Evolutionary conservation across 2,888 invertebrate species (phyloP), one percentile per base, ranked within the genome.

Genomic region (Monoplex corrugatus): DNA sequence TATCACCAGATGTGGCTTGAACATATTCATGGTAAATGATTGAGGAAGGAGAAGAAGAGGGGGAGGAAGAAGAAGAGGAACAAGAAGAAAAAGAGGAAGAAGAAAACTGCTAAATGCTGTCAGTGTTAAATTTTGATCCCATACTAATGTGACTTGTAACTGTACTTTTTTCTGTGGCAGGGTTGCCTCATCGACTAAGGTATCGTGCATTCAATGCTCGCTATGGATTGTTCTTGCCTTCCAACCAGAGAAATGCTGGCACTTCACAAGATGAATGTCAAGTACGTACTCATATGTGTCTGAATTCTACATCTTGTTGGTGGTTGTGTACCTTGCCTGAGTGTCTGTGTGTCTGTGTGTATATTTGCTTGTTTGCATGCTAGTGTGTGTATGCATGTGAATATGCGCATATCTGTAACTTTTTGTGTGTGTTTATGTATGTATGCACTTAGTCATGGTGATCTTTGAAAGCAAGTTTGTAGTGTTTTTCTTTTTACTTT

Each of bases 171-270:
- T 23, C 87, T 63, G 2, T 43, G 38, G n/a, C 86, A 97, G 97
- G 98, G 16, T 98, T 98, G 96, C 99, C 99, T 44, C 99, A 99
- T 96, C 97, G 98, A 93, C 98, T 99, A 98, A 97, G 98, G 43
- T 99, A 98, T 96, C 98, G 98, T 95, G 98, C 98, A 68, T 99
- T 99, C 96, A 98, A 98, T 95, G 97, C 97, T 0, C 97, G 98
- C 45, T 99, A 99, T 96, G 97, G 98, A 92, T 80, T 93, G 32
- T 93, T 93, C 80, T 89, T 92, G 35, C 89, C 87, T 1, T 16
- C 82, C 8, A 88, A 90, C 82, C 90, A 91, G 80, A 38, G 89
- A 45, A 78, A 43, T 68, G 75, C 89, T n/a, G 90, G 91, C 2
- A 88, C 91, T n/a, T 87, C 89, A 0, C 89, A 90, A 44, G 92